phyloP scores from a whole-genome alignment of 2,888 invertebrate genomes.

The Fragum fragum region DNA sequence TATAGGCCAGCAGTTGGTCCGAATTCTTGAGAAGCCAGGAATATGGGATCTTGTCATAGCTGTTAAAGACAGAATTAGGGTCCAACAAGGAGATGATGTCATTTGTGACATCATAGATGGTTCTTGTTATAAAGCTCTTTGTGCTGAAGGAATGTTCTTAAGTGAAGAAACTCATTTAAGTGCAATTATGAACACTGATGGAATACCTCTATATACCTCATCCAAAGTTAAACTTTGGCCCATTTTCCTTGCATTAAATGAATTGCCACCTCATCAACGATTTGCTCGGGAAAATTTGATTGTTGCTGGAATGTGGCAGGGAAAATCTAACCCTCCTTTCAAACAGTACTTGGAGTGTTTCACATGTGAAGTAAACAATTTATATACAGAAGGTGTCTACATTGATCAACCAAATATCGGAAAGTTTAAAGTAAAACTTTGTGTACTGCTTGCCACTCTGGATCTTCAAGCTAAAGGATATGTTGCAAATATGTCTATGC shows the following conservation, averaged over 20 bases:
- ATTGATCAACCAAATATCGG: slow-evolving; percentile 39
- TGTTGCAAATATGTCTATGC: slow-evolving; percentile 54
- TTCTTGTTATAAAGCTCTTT: no score
- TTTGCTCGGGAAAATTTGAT: slow-evolving; percentile 63
- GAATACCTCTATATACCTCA: no score
- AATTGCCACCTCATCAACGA: slow-evolving; percentile 38
- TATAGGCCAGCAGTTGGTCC: no score
- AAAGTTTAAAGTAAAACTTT: slow-evolving; percentile 32
- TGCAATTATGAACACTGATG: no score
- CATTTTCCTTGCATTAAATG: slow-evolving; percentile 61
- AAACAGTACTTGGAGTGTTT: slow-evolving; percentile 36
- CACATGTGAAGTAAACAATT: slow-evolving; percentile 42
- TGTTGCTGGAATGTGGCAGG: slow-evolving; percentile 62
- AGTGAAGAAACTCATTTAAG: no score
- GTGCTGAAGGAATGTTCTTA: no score
- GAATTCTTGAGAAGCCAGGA: no score
- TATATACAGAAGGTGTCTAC: slow-evolving; percentile 49
- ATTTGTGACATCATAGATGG: no score
- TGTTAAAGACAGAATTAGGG: no score
- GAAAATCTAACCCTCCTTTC: slow-evolving; percentile 65
- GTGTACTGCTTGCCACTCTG: slow-evolving; percentile 43
- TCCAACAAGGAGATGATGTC: no score
- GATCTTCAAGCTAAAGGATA: slow-evolving; percentile 63
- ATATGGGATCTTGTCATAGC: no score
- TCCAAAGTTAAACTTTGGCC: slow-evolving; percentile 60